Percentiles rank a stretch among this genome's conserved stretches.
These are phyloP conservation scores for Drosophila ustulata DNA, from an alignment of 2,888 invertebrate genomes.

Conservation along the genomic window DNA sequence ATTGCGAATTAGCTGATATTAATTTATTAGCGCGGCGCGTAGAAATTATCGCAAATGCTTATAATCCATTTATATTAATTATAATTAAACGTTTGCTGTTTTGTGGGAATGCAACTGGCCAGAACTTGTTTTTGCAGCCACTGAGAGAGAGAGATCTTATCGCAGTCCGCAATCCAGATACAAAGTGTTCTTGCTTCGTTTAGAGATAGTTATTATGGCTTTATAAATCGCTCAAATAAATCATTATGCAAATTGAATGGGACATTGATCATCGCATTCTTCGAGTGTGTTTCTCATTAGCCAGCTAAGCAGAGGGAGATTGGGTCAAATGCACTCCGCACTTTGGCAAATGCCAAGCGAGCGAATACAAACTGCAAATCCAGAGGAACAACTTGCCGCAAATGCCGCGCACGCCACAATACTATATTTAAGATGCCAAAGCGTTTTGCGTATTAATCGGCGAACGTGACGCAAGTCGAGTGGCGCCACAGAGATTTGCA, in stretches of 20 bases:
- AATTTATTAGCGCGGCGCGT: conserved; percentile 64
- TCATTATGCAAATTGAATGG: conserved; percentile 16
- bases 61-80: conserved; percentile 64
- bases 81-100: conserved; percentile 44
- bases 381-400: conserved; percentile 30
- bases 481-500: conserved; percentile 71
- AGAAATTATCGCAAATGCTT: conserved; percentile 63
- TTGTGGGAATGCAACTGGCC: conserved; percentile 40
- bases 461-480: conserved; percentile 71
- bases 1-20: conserved; percentile 51
- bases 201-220: conserved; percentile 16
- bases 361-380: conserved; percentile 57
- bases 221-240: conserved; percentile 15
- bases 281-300: conserved; percentile 3
- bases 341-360: conserved; percentile 64
- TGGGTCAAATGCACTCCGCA: conserved; percentile 18
- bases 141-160: conserved; percentile 8
- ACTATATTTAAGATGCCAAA: conserved; percentile 81
- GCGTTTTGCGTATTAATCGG: conserved; percentile 80
- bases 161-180: conserved; percentile 10
- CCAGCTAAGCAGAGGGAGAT: conserved; percentile 3
- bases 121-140: conserved; percentile 31
- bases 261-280: conserved; percentile 28
- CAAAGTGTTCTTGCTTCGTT: conserved; percentile 19
- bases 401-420: conserved; percentile 79